Conservation (phyloP, 1,140 invertebrate species). For the Calephelis nemesis region DNA sequence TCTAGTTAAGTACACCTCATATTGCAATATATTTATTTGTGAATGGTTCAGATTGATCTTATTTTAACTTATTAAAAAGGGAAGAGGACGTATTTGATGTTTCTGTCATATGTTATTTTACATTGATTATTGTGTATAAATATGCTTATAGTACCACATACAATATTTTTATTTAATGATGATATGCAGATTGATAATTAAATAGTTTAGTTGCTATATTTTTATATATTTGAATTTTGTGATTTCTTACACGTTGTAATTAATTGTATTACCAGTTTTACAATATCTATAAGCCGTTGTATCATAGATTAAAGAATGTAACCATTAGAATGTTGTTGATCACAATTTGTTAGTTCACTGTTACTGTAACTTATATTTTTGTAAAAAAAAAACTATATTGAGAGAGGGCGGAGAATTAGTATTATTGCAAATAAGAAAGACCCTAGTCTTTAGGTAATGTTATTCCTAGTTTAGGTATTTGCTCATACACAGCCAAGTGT, state of each 20-base stretch:
- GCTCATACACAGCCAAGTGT: conserved; percentile 51
- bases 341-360: conserved; percentile 28
- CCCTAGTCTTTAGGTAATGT: conserved; percentile 67
- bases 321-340: conserved; percentile 13
- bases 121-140: background rate
- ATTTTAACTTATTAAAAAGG: too few relatives aligned
- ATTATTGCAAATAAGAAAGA: conserved; percentile 53
- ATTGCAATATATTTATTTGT: too few relatives aligned
- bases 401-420: conserved; percentile 38
- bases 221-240: background rate
- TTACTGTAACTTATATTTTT: conserved; percentile 40
- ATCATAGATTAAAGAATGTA: conserved; percentile 5
- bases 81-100: too few relatives aligned
- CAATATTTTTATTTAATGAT: background rate
- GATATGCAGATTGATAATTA: background rate
- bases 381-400: conserved; percentile 41
- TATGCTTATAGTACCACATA: background rate
- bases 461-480: conserved; percentile 54
- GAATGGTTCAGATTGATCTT: too few relatives aligned
- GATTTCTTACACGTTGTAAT: background rate
- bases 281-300: conserved; percentile 4
- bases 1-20: too few relatives aligned
- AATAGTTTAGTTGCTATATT: background rate
- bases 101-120: too few relatives aligned
- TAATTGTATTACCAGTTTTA: conserved; percentile 1